Percentiles rank a stretch among this genome's conserved stretches.
Evolutionary conservation across 1,140 invertebrate genomes (phyloP).

Genomic region (Druon quercuslanigerum): DNA sequence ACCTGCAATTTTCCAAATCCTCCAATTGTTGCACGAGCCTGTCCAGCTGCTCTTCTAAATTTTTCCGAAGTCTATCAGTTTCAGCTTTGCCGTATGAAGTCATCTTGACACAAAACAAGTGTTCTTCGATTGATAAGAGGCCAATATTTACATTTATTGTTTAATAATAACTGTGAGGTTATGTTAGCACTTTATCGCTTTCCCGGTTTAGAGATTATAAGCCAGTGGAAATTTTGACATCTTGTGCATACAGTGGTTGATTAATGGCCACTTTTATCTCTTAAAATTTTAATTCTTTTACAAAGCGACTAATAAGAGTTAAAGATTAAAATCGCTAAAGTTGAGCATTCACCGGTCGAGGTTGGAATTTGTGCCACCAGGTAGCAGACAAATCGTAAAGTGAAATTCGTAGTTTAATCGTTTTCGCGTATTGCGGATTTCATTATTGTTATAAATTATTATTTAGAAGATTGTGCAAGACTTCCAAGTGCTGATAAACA

Average conservation of each 20-base stretch:
- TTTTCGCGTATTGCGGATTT: slow-evolving; percentile 2
- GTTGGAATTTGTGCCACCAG: neutral
- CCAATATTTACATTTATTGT: neutral
- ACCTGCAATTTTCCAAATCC: slow-evolving; percentile 86
- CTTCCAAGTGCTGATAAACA: neutral
- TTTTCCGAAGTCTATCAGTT: slow-evolving; percentile 81
- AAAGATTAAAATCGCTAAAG: too few relatives aligned
- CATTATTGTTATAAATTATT: slow-evolving; percentile 11
- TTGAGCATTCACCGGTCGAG: neutral
- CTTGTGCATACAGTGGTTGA: too few relatives aligned
- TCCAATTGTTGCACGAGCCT: slow-evolving; percentile 83
- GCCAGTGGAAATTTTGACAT: too few relatives aligned
- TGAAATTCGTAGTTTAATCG: slow-evolving; percentile 16
- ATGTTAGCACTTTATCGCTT: neutral
- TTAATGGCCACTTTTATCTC: too few relatives aligned
- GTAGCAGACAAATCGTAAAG: neutral
- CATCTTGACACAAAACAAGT: slow-evolving; percentile 52
- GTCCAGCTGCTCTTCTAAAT: slow-evolving; percentile 85
- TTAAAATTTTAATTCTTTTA: too few relatives aligned
- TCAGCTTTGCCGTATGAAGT: slow-evolving; percentile 72
- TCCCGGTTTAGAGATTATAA: too few relatives aligned
- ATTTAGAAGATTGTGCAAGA: slow-evolving; percentile 12
- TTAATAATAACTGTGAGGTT: neutral
- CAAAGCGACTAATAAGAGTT: neutral
- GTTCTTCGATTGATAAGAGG: neutral